phyloP scores from a whole-genome alignment of 2,113 vertebrate species.

The Psettodes erumei region DNA sequence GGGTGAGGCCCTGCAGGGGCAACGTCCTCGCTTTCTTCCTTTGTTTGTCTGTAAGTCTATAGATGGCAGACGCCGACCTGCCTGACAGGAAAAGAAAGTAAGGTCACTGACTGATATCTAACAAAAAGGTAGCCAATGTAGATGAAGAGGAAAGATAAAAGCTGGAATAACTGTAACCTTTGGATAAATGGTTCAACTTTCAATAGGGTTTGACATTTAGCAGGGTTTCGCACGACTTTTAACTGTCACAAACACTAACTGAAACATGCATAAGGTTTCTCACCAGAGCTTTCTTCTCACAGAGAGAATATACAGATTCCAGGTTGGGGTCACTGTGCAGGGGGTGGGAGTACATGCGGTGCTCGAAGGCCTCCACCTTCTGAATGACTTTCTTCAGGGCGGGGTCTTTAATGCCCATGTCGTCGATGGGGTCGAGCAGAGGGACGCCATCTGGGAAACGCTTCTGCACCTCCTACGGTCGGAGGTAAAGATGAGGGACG shows the following conservation, averaged over 20 bases:
- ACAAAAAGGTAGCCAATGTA: not conserved
- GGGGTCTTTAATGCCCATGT: constrained; percentile 98
- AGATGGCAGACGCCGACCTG: not conserved
- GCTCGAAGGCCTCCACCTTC: constrained; percentile 97
- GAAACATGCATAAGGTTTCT: constrained; percentile 15
- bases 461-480: constrained; percentile 92
- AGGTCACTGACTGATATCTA: constrained; percentile 19
- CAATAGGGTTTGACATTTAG: constrained; percentile 20
- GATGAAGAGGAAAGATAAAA: not conserved
- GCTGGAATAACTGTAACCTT: not conserved
- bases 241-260: not conserved
- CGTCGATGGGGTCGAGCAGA: constrained; percentile 93
- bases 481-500: not conserved
- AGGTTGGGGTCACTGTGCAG: constrained; percentile 94
- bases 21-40: constrained; percentile 39
- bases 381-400: constrained; percentile 96
- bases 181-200: not conserved
- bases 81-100: constrained; percentile 22
- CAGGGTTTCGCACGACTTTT: constrained; percentile 20
- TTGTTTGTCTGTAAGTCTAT: constrained; percentile 38
- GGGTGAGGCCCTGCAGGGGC: not conserved
- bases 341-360: constrained; percentile 96
- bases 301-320: constrained; percentile 92
- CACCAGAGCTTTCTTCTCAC: constrained; percentile 96
- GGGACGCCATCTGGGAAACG: constrained; percentile 96